These are phyloP conservation scores for Orthosia incerta DNA, from an alignment of 2,888 invertebrate species.

Conservation along the genomic window DNA sequence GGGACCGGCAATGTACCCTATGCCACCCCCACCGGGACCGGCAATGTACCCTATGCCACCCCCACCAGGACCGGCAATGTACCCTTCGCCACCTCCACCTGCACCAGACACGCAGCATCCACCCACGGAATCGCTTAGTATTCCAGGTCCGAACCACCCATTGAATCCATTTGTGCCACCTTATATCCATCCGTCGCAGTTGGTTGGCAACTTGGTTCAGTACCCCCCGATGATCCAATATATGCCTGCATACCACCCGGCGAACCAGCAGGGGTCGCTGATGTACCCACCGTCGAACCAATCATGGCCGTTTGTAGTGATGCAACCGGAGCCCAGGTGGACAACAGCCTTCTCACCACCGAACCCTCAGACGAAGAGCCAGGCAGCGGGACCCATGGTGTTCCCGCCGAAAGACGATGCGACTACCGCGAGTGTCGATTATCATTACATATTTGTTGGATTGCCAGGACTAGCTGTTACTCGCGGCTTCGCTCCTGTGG, in stretches of 20 bases:
- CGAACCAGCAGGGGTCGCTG: not conserved
- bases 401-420: too few relatives aligned
- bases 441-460: conserved; percentile 77
- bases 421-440: conserved; percentile 53
- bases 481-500: too few relatives aligned
- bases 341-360: not conserved
- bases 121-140: too few relatives aligned
- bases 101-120: not conserved
- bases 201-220: too few relatives aligned
- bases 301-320: too few relatives aligned
- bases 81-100: not conserved
- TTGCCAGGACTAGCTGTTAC: too few relatives aligned
- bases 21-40: not conserved
- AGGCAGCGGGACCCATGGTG: not conserved
- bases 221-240: too few relatives aligned
- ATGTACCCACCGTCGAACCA: too few relatives aligned
- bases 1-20: too few relatives aligned
- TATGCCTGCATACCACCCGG: not conserved
- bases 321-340: too few relatives aligned
- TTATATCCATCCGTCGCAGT: not conserved
- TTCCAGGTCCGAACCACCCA: not conserved
- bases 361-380: rapidly evolving
- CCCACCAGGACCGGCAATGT: not conserved
- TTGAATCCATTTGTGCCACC: not conserved
- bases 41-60: not conserved